A percentile compares a stretch with the other conserved stretches of the same genome.
These are phyloP conservation scores for Mesitornis unicolor DNA, from an alignment of 2,113 vertebrate genomes.

Conservation along the genomic window DNA sequence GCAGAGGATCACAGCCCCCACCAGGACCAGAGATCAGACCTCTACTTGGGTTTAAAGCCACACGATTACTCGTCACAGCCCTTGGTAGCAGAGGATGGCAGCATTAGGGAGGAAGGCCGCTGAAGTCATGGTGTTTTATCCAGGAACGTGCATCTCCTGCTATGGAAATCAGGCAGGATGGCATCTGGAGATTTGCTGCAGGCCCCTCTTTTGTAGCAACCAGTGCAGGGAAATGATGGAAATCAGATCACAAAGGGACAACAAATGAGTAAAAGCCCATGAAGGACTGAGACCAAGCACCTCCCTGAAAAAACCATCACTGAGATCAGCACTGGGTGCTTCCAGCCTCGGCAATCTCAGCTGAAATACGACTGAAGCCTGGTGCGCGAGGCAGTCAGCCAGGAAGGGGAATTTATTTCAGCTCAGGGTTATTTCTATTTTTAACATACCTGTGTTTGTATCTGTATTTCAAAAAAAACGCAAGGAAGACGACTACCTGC, in stretches of 20 bases:
- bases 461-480: neutral
- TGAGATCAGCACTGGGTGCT: neutral
- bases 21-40: neutral
- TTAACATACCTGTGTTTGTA: neutral
- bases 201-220: neutral
- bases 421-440: conserved; percentile 19
- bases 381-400: neutral
- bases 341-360: neutral
- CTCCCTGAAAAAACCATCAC: neutral
- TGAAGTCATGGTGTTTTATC: neutral
- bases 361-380: neutral
- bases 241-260: neutral
- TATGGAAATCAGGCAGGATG: neutral
- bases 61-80: too few species aligned
- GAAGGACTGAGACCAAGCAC: neutral
- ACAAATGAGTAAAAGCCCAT: neutral
- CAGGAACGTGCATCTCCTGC: neutral
- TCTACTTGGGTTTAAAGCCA: neutral
- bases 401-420: conserved; percentile 18
- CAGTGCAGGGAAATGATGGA: neutral
- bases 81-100: too few species aligned
- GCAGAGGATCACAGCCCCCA: neutral
- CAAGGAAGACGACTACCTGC: neutral
- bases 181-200: neutral
- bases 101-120: neutral